Percentiles rank a stretch among this genome's conserved stretches.
Evolutionary conservation across 2,888 invertebrate genomes (phyloP).

Genomic region (Melieria crassipennis): DNA sequence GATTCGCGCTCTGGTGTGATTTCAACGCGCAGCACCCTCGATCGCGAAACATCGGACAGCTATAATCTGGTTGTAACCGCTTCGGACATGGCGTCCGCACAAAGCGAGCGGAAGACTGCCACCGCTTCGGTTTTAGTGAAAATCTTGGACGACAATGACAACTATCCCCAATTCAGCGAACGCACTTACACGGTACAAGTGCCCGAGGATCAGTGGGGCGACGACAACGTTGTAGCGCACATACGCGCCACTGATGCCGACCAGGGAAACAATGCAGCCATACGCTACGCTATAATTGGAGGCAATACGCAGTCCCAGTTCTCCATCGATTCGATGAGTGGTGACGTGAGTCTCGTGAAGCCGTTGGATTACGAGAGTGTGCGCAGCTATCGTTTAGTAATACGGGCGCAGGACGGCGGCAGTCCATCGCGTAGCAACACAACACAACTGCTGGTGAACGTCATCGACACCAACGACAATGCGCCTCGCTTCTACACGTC

Average conservation of each 20-base stretch:
- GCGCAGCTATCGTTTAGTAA: conserved; percentile 85
- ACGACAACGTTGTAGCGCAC: conserved; percentile 82
- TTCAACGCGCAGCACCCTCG: conserved; percentile 81
- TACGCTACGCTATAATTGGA: conserved; percentile 94
- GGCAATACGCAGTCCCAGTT: conserved; percentile 95
- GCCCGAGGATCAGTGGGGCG: conserved; percentile 88
- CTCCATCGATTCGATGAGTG: conserved; percentile 91
- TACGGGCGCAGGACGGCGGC: conserved; percentile 96
- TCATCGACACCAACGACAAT: conserved; percentile 96
- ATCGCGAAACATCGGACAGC: conserved; percentile 86
- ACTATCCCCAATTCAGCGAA: conserved; percentile 92
- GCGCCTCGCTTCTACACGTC: conserved; percentile 91
- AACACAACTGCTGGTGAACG: conserved; percentile 90
- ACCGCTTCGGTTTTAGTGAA: conserved; percentile 85
- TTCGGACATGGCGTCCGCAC: conserved; percentile 83
- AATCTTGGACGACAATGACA: conserved; percentile 90
- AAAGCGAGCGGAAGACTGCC: conserved; percentile 81
- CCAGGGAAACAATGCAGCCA: conserved; percentile 89
- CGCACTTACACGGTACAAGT: conserved; percentile 87
- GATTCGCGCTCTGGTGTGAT: conserved; percentile 87
- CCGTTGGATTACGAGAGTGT: conserved; percentile 90
- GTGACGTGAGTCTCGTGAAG: conserved; percentile 88
- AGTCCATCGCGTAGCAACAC: conserved; percentile 94
- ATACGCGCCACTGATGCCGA: conserved; percentile 93
- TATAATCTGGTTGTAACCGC: conserved; percentile 88